Conservation (phyloP, 2,888 invertebrate genomes). For the Microplitis manilae region DNA sequence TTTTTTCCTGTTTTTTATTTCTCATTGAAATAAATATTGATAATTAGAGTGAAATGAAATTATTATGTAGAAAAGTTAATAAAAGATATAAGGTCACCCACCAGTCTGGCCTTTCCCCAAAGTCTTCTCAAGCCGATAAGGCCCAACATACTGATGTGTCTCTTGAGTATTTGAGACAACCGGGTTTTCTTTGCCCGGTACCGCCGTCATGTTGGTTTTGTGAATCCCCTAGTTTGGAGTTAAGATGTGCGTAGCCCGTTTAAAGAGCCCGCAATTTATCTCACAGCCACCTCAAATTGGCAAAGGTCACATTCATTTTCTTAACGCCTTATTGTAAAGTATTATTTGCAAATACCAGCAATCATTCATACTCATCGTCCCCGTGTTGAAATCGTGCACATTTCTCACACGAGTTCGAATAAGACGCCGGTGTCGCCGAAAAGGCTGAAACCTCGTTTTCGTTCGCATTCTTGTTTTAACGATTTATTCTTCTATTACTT, state of each 20-base stretch:
- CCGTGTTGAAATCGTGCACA: constrained; percentile 33
- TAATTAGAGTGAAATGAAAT: constrained; percentile 2
- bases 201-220: constrained; percentile 58
- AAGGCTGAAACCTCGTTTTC: constrained; percentile 39
- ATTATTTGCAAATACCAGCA: constrained; percentile 22
- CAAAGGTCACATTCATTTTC: constrained; percentile 18
- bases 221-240: constrained; percentile 63
- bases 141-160: constrained; percentile 96
- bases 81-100: constrained; percentile 72
- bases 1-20: background rate
- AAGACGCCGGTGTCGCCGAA: constrained; percentile 38
- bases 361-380: constrained; percentile 22
- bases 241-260: constrained; percentile 28
- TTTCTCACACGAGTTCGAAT: constrained; percentile 28
- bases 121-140: constrained; percentile 98
- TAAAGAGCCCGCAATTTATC: constrained; percentile 25
- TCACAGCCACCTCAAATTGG: constrained; percentile 22
- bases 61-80: background rate
- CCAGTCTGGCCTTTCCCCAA: constrained; percentile 99
- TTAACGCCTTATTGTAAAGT: constrained; percentile 11
- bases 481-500: background rate
- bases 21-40: background rate
- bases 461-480: constrained; percentile 28
- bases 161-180: constrained; percentile 73
- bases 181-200: constrained; percentile 68